phyloP scores from a whole-genome alignment of 1,140 invertebrate genomes.

The Ceratosolen solmsi region DNA sequence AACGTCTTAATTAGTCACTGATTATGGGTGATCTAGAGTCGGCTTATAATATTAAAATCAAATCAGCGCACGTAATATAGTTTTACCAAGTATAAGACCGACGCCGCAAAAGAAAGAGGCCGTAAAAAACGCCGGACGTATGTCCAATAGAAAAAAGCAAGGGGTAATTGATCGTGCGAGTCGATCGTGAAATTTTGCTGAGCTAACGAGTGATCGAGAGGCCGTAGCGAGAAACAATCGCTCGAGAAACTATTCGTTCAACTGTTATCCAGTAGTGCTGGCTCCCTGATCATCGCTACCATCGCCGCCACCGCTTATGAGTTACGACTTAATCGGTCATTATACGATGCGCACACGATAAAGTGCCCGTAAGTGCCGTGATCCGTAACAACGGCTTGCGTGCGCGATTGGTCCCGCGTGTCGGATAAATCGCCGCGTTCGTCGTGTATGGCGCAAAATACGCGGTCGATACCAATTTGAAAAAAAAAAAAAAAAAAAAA shows the following conservation, averaged over 20 bases:
- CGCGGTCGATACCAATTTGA: constrained; percentile 62
- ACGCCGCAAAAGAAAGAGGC: neutral
- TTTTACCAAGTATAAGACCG: neutral
- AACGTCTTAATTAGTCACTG: neutral
- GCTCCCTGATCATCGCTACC: neutral
- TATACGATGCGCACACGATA: constrained; percentile 52
- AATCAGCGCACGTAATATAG: neutral
- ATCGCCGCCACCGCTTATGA: constrained; percentile 42
- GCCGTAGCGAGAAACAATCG: neutral
- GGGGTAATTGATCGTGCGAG: constrained; percentile 21
- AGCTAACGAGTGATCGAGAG: constrained; percentile 22
- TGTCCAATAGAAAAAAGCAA: neutral
- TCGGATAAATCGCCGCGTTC: constrained; percentile 32
- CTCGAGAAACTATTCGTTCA: constrained; percentile 1
- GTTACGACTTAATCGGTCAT: constrained; percentile 69
- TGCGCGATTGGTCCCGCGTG: constrained; percentile 29
- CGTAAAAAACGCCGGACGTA: neutral
- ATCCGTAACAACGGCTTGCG: constrained; percentile 57
- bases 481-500: no score
- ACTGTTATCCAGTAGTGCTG: constrained; percentile 15
- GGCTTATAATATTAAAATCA: neutral
- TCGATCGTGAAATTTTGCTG: constrained; percentile 32
- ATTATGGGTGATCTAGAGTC: neutral
- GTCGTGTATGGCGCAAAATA: constrained; percentile 62
- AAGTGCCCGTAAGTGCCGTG: constrained; percentile 49